These are phyloP conservation scores for Scrobipalpa costella DNA, from an alignment of 2,888 invertebrate species.

Conservation along the genomic window DNA sequence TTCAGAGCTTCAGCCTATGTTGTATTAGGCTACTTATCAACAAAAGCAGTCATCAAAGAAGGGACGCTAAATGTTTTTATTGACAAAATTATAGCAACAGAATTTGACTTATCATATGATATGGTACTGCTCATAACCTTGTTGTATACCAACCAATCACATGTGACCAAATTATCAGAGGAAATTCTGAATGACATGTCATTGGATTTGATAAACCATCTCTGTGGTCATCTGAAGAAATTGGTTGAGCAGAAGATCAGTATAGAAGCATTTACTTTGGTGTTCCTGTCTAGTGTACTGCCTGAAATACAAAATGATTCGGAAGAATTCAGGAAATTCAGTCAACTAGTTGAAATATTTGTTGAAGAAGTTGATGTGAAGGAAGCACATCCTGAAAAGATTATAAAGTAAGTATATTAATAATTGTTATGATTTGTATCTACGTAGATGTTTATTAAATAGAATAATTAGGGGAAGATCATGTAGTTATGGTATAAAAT, in stretches of 20 bases:
- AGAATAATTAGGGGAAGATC: too few relatives aligned
- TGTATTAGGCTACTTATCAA: constrained; percentile 85
- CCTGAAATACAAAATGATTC: constrained; percentile 71
- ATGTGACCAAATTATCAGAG: constrained; percentile 72
- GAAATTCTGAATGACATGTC: constrained; percentile 76
- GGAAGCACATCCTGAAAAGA: constrained; percentile 72
- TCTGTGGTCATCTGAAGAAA: constrained; percentile 73
- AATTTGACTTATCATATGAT: constrained; percentile 76
- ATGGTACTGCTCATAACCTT: constrained; percentile 84
- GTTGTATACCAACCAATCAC: constrained; percentile 84
- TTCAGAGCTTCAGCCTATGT: constrained; percentile 88
- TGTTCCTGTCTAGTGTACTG: constrained; percentile 79
- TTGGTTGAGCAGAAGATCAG: constrained; percentile 79
- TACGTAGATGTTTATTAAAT: not conserved
- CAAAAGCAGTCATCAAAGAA: constrained; percentile 83
- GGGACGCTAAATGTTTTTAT: constrained; percentile 83
- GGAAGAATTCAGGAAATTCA: constrained; percentile 71
- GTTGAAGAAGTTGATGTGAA: constrained; percentile 82
- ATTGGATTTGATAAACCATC: constrained; percentile 53
- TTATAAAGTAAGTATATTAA: constrained; percentile 78
- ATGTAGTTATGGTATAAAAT: too few relatives aligned
- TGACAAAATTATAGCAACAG: constrained; percentile 60
- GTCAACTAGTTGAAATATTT: constrained; percentile 79
- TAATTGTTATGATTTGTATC: not conserved
- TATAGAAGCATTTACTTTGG: constrained; percentile 79